A percentile compares a stretch with the other conserved stretches of the same genome.
Evolutionary conservation across 92 coral and sea anemone genomes (phyloP).

Genomic region (Bergia puertoricense): DNA sequence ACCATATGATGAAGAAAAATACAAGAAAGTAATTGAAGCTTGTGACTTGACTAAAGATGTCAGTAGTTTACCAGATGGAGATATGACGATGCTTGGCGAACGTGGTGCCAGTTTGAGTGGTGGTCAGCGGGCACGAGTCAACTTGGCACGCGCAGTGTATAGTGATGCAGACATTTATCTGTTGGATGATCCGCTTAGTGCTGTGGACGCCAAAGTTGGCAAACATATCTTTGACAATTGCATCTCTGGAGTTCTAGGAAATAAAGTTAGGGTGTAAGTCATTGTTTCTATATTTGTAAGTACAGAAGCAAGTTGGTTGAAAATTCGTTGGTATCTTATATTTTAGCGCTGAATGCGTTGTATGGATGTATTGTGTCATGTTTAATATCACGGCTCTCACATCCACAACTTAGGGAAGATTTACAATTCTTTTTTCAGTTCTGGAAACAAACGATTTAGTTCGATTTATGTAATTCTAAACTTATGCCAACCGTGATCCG

Average conservation of each 20-base stretch:
- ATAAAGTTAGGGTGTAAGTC: conserved; percentile 69
- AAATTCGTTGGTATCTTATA: not conserved
- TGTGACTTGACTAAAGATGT: conserved; percentile 84
- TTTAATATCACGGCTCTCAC: no score
- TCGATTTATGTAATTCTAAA: no score
- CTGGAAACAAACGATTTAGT: no score
- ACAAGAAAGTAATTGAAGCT: conserved; percentile 74
- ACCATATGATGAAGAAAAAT: conserved; percentile 71
- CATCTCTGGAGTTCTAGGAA: conserved; percentile 72
- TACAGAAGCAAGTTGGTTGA: not conserved
- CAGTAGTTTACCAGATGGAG: conserved; percentile 73
- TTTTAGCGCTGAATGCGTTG: not conserved
- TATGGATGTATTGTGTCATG: no score
- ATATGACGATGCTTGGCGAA: conserved; percentile 77
- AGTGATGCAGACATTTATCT: conserved; percentile 84
- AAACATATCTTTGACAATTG: conserved; percentile 91
- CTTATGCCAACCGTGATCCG: no score
- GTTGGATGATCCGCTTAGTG: conserved; percentile 87
- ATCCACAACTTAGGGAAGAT: no score
- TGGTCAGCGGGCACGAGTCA: conserved; percentile 91
- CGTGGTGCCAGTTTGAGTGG: conserved; percentile 91
- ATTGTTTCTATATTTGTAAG: not conserved
- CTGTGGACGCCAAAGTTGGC: conserved; percentile 92
- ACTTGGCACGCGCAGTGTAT: conserved; percentile 92
- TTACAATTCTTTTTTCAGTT: no score